These are phyloP conservation scores for Sprattus sprattus DNA, from an alignment of 2,113 vertebrate genomes.

Conservation along the genomic window DNA sequence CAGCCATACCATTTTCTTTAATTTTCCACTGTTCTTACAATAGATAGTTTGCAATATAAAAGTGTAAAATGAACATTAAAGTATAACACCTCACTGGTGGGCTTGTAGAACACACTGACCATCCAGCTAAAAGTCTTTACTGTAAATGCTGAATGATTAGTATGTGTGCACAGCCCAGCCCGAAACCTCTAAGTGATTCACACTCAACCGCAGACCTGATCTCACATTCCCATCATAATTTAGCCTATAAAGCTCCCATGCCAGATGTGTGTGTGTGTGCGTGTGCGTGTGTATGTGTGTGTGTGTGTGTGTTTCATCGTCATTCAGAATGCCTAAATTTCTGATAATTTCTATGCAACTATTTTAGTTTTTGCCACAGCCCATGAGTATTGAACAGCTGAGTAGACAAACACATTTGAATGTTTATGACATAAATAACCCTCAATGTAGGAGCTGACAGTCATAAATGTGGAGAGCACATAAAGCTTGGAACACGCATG, in stretches of 20 bases:
- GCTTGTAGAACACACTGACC: neutral
- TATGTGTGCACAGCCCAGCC: neutral
- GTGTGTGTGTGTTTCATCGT: neutral
- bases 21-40: neutral
- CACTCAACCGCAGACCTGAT: neutral
- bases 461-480: neutral
- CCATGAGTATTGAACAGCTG: neutral
- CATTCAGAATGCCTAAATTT: neutral
- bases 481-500: neutral
- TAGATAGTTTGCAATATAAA: neutral
- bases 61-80: neutral
- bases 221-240: neutral
- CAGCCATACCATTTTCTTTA: neutral
- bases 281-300: neutral
- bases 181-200: neutral
- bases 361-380: neutral
- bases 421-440: neutral
- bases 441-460: neutral
- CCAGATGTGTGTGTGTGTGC: neutral
- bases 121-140: neutral
- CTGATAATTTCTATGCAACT: neutral
- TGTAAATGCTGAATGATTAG: neutral
- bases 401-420: neutral
- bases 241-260: neutral
- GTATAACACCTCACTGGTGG: neutral